Evolutionary conservation across 2,113 vertebrate species (phyloP).

Genomic region (Gopherus flavomarginatus): DNA sequence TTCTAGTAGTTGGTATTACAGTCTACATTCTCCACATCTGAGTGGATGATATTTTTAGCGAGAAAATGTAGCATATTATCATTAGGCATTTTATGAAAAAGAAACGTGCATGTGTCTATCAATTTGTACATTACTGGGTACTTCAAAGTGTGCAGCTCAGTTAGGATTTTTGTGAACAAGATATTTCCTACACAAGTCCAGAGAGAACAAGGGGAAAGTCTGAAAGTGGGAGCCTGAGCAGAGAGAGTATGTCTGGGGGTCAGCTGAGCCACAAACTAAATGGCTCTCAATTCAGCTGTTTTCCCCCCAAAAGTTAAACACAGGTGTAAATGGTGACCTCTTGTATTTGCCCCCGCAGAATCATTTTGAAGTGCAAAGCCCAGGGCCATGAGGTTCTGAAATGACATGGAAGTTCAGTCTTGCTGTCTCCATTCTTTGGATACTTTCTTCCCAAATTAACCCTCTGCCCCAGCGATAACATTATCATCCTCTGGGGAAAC

Average conservation of each 20-base stretch:
- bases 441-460: background rate
- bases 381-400: background rate
- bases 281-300: constrained; percentile 15
- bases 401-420: background rate
- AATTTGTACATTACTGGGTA: constrained; percentile 15
- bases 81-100: constrained; percentile 27
- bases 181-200: constrained; percentile 22
- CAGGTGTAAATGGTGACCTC: background rate
- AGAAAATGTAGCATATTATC: constrained; percentile 31
- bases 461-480: background rate
- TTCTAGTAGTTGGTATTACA: constrained; percentile 9
- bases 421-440: background rate
- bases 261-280: constrained; percentile 49
- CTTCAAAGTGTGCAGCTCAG: constrained; percentile 26
- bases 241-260: background rate
- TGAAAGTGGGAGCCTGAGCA: background rate
- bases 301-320: constrained; percentile 18
- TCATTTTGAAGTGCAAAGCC: background rate
- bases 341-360: background rate
- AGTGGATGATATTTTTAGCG: constrained; percentile 50
- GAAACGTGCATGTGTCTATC: constrained; percentile 21
- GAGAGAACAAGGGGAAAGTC: constrained; percentile 58
- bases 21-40: constrained; percentile 50
- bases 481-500: background rate
- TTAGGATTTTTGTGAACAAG: constrained; percentile 25